A percentile compares a stretch with the other conserved stretches of the same genome.
These are phyloP conservation scores for Astatoreochromis straeleni DNA, from an alignment of 2,113 vertebrate genomes.

Conservation along the genomic window DNA sequence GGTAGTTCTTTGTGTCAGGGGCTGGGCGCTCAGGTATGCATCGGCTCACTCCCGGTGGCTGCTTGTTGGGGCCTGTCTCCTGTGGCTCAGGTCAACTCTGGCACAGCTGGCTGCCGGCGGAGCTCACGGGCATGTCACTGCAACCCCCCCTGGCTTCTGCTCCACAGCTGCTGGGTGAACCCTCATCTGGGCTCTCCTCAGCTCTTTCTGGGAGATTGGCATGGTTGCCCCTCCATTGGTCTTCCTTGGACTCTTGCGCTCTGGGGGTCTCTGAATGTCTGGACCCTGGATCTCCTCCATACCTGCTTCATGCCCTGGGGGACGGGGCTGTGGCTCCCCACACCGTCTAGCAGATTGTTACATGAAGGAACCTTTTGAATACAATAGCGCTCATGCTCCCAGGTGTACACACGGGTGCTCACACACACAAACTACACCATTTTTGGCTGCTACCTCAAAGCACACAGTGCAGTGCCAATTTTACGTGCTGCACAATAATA, in stretches of 20 bases:
- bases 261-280: not conserved
- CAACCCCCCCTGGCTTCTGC: not conserved
- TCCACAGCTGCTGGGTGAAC: not conserved
- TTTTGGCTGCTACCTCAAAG: not conserved
- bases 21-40: not conserved
- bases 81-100: not conserved
- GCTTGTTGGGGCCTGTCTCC: not conserved
- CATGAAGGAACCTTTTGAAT: not conserved
- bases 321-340: not conserved
- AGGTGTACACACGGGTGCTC: not conserved
- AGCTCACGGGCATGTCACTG: rapidly evolving
- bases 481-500: not conserved
- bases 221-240: not conserved
- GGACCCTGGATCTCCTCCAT: not conserved
- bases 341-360: rapidly evolving
- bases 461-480: not conserved
- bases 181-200: not conserved
- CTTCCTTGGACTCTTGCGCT: not conserved
- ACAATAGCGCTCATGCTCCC: not conserved
- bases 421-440: not conserved
- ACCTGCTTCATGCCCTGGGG: not conserved
- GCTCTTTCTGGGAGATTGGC: rapidly evolving
- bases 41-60: not conserved
- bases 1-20: rapidly evolving
- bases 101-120: rapidly evolving